Base-by-base conservation (phyloP, 2,797 vertebrate genomes). In the Myotis planiceps region DNA sequence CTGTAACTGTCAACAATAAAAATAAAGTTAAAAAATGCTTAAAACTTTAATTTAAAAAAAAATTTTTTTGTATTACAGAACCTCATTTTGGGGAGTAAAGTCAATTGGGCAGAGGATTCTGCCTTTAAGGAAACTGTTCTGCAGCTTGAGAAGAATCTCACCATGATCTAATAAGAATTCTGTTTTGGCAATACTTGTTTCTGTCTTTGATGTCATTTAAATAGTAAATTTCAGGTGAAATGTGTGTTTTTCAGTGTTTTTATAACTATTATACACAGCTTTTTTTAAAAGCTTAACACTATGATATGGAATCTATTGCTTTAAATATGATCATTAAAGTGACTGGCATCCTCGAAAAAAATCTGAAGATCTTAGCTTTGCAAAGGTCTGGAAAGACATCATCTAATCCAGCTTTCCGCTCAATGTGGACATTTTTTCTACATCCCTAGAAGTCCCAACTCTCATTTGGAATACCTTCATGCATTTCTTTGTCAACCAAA, bases 31-130 rank as follows among this genome's bases (percentile, higher is more conserved):
- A 32, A 58, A 88, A 47, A 25, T 88, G 55, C 58, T 66, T 82
- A 83, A 8, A 93, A 82, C 39, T 93, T 88, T 21, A 75, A 78
- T 32, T 10, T 3, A 47, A 71, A 55, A 45, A 45, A 37, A 51
- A 32, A 27, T 15, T 39, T 84, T 72, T 86, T 88, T 19, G 71
- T 82, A 96, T 98, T 98, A 16, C 23, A 99, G 99, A 90, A 9
- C 37, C n/a, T 99, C 74, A 94, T 99, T 94, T 55, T 97, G 90
- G 98, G 95, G 91, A 98, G 98, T 95, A 63, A 68, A 97, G 65
- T 97, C 65, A 98, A 99, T 87, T 99, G 99, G 99, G 98, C 98
- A 88, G 92, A 98, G 79, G 97, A 99, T 97, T 75, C 98, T 29
- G 71, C 92, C 75, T 95, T 99, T 75, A 98, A 94, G 84, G 94